phyloP scores from a whole-genome alignment of 2,113 vertebrate species.

The Himantopus leucocephalus region DNA sequence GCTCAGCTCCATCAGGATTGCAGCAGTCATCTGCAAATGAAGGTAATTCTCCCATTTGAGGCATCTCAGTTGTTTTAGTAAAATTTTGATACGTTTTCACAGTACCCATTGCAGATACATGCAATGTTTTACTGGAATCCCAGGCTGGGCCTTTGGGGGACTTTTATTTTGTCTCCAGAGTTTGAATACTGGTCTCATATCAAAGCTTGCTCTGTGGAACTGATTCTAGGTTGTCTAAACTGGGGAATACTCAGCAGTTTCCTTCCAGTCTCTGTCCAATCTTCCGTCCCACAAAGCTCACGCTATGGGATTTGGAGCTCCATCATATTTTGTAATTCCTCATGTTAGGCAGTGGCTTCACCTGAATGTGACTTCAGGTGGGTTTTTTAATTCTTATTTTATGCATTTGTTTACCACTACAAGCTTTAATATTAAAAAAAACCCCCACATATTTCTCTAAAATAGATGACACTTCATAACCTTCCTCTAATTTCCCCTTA shows the following conservation, averaged over 20 bases:
- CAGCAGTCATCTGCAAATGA: neutral
- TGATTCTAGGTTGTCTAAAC: neutral
- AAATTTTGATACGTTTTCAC: neutral
- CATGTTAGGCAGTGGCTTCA: neutral
- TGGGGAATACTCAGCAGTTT: neutral
- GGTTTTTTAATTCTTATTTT: neutral
- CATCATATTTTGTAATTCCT: neutral
- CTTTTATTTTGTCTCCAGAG: neutral
- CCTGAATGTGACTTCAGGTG: neutral
- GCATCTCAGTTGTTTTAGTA: neutral
- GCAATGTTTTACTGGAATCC: neutral
- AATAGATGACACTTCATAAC: neutral
- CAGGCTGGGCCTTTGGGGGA: neutral
- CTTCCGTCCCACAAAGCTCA: neutral
- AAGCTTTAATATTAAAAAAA: neutral
- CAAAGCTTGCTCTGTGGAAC: neutral
- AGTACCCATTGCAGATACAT: neutral
- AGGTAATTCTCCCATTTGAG: neutral
- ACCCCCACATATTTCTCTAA: neutral
- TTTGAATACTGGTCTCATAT: neutral
- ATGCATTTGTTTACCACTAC: neutral
- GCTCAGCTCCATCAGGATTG: neutral
- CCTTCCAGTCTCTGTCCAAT: neutral
- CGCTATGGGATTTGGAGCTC: neutral
- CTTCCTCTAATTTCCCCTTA: neutral